Evolutionary conservation across 2,888 invertebrate genomes (phyloP).

Genomic region (Cosmorhoe ocellata): DNA sequence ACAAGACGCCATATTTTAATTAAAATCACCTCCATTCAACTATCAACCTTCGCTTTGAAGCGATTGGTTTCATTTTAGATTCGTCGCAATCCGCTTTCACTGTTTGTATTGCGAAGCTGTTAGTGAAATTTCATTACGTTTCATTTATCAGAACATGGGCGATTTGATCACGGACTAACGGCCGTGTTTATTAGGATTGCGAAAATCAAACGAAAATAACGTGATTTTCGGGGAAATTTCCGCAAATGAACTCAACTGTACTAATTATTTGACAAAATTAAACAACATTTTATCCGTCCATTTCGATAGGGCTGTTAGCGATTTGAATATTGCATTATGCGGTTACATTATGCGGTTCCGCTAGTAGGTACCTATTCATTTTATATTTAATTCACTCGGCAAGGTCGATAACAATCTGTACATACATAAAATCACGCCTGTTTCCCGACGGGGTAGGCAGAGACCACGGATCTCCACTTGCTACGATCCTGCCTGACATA

Average conservation of each 20-base stretch:
- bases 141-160: constrained; percentile 45
- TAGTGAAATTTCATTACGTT: constrained; percentile 53
- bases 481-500: too few relatives aligned
- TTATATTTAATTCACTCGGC: too few relatives aligned
- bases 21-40: constrained; percentile 36
- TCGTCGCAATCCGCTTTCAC: constrained; percentile 27
- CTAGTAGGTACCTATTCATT: too few relatives aligned
- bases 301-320: too few relatives aligned
- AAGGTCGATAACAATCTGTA: too few relatives aligned
- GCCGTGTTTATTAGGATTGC: constrained; percentile 42
- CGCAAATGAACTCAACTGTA: neutral
- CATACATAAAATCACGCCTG: too few relatives aligned
- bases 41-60: constrained; percentile 15
- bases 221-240: constrained; percentile 10
- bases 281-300: neutral
- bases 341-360: too few relatives aligned
- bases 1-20: constrained; percentile 47
- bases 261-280: too few relatives aligned
- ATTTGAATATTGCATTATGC: too few relatives aligned
- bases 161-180: constrained; percentile 46
- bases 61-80: constrained; percentile 28
- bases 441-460: too few relatives aligned
- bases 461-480: too few relatives aligned
- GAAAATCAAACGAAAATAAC: constrained; percentile 38
- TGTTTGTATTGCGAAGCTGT: constrained; percentile 37